Percentiles rank a stretch among this genome's conserved stretches.
These are phyloP conservation scores for Axinella damicornis DNA, from an alignment of 37 sponge, comb jelly and placozoan species.

Conservation along the genomic window DNA sequence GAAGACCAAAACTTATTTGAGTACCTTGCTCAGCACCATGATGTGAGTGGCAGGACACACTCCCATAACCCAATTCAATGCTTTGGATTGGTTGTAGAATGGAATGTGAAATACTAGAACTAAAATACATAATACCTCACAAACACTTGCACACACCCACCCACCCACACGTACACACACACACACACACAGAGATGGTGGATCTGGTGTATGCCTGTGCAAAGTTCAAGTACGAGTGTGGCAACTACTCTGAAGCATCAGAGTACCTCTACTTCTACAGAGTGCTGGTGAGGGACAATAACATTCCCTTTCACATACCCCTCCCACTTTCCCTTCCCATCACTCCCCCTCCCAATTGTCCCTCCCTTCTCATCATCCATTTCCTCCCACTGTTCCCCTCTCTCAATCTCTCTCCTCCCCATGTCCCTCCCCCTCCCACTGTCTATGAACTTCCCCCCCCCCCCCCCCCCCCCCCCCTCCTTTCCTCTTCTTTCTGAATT, in stretches of 20 bases:
- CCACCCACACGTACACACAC: background rate
- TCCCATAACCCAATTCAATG: background rate
- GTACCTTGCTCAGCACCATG: conserved; percentile 65
- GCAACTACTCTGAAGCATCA: conserved; percentile 87
- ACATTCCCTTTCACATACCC: background rate
- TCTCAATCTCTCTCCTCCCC: too few relatives aligned
- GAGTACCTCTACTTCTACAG: conserved; percentile 90
- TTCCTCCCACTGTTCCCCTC: background rate
- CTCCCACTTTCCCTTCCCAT: background rate
- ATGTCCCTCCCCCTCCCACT: too few relatives aligned
- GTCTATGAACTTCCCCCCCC: background rate
- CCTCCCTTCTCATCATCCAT: background rate
- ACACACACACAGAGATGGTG: conserved; percentile 60
- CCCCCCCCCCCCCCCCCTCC: conserved; percentile 6
- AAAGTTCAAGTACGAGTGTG: conserved; percentile 95
- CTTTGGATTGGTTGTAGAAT: background rate
- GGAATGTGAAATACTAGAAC: too few relatives aligned
- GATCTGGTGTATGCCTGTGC: conserved; percentile 85
- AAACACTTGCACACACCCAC: too few relatives aligned
- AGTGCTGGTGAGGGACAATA: conserved; percentile 63
- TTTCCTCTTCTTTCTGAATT: background rate
- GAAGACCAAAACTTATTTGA: conserved; percentile 78
- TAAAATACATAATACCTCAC: too few relatives aligned
- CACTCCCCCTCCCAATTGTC: too few relatives aligned
- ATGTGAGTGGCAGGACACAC: conserved; percentile 31